These are phyloP conservation scores for Stenodema calcarata DNA, from an alignment of 2,888 invertebrate genomes.

Conservation along the genomic window DNA sequence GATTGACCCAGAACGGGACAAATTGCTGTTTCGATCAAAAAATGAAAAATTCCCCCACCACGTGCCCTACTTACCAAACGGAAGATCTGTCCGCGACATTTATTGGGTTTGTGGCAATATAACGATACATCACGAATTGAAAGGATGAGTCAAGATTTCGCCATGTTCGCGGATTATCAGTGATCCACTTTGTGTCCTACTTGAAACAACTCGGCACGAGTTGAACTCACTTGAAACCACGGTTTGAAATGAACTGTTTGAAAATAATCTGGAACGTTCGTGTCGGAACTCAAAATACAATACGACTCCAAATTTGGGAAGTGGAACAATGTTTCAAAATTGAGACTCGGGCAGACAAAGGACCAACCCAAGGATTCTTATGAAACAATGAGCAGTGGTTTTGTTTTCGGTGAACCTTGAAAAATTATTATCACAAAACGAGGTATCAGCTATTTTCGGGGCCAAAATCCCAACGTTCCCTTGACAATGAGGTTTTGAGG, in stretches of 20 bases:
- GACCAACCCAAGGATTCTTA: not conserved
- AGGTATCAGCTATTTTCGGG: not conserved
- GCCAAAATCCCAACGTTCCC: conserved; percentile 27
- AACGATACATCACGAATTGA: not conserved
- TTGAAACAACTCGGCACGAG: not conserved
- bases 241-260: too few species aligned
- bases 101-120: not conserved
- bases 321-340: not conserved
- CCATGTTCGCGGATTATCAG: not conserved
- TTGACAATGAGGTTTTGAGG: conserved; percentile 29
- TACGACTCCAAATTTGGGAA: not conserved
- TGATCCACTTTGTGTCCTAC: not conserved
- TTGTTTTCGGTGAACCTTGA: not conserved
- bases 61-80: not conserved
- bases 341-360: not conserved
- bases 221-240: not conserved
- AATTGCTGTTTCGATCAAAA: not conserved
- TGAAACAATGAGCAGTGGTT: not conserved
- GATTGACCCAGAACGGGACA: not conserved
- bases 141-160: not conserved
- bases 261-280: not conserved
- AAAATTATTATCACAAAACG: not conserved
- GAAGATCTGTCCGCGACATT: not conserved
- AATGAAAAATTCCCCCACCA: not conserved
- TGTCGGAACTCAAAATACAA: not conserved